Evolutionary conservation across 2,113 vertebrate species (phyloP).

Genomic region (Ardeotis arabs): DNA sequence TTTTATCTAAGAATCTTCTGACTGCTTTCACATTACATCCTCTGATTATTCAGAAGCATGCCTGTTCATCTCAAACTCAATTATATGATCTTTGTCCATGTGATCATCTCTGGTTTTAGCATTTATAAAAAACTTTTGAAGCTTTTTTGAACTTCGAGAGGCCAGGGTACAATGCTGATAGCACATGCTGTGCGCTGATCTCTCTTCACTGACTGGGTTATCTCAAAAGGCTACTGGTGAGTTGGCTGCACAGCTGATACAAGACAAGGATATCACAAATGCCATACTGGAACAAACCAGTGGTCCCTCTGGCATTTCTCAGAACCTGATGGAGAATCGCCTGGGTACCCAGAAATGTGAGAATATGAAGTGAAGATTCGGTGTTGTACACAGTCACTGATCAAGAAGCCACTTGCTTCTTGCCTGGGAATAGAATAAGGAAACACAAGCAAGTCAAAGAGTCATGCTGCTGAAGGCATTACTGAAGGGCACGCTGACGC

Average conservation of each 20-base stretch:
- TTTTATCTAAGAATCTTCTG: constrained; percentile 3
- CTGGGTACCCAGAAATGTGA: neutral
- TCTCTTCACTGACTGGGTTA: neutral
- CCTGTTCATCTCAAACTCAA: neutral
- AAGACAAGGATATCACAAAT: neutral
- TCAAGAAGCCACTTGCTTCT: neutral
- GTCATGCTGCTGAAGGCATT: neutral
- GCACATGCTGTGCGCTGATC: neutral
- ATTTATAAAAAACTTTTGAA: neutral
- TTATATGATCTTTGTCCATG: neutral
- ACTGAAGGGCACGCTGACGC: neutral
- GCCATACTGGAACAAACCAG: neutral
- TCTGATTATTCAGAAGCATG: constrained; percentile 18
- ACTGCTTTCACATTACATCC: neutral
- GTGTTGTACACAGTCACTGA: neutral
- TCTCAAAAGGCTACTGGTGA: neutral
- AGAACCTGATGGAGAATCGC: rapidly evolving
- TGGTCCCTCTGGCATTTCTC: neutral
- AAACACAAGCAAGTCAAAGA: neutral
- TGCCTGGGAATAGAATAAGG: neutral
- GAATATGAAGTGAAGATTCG: neutral
- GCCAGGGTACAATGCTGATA: neutral
- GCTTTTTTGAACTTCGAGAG: neutral
- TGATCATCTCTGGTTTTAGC: neutral
- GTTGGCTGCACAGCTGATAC: too few species aligned